Evolutionary conservation across 2,888 invertebrate genomes (phyloP), one percentile per base, ranked within the genome.

Genomic region (Polia nebulosa): DNA sequence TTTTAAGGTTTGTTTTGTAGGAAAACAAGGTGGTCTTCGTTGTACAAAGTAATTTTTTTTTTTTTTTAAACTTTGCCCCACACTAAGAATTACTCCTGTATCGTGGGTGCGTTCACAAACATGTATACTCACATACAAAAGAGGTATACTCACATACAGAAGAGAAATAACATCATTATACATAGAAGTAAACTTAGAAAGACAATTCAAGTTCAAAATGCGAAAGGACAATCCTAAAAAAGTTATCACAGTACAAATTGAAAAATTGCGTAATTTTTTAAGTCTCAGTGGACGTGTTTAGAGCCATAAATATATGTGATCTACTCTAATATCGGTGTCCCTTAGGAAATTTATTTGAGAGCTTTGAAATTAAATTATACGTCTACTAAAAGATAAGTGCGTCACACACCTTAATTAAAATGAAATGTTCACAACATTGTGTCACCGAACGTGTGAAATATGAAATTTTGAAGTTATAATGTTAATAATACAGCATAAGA

Each of bases 331-430:
- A 41, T 49, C 20, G n/a, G 44, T 29, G 39, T 58, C 76, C 69
- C 45, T 27, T 13, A 52, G 58, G 72, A 72, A 72, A 76, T 72
- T 34, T 69, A 41, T 57, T 34, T 57, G 44, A 76, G 45, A 68
- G 27, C 49, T 52, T 27, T 32, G 39, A 57, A 53, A 55, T 27
- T n/a, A 58, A 47, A 53, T 64, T 17, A 49, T 49, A 25, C 11
- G 5, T 41, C 15, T 47, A 13, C 29, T 63, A 53, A 53, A 74
- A 70, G 27, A n/a, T 39, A 39, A 32, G 9, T 55, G 13, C 27
- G 13, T 22, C 25, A 32, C 13, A 29, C 11, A 20, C 36, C 27
- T 34, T 36, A 27, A 41, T 63, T 44, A 25, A 17, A 44, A 36
- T 44, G 8, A 44, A 61, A 69, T 69, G 17, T 36, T 72, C 15